Evolutionary conservation across 2,888 invertebrate genomes (phyloP).

Genomic region (Smittia aterrima): DNA sequence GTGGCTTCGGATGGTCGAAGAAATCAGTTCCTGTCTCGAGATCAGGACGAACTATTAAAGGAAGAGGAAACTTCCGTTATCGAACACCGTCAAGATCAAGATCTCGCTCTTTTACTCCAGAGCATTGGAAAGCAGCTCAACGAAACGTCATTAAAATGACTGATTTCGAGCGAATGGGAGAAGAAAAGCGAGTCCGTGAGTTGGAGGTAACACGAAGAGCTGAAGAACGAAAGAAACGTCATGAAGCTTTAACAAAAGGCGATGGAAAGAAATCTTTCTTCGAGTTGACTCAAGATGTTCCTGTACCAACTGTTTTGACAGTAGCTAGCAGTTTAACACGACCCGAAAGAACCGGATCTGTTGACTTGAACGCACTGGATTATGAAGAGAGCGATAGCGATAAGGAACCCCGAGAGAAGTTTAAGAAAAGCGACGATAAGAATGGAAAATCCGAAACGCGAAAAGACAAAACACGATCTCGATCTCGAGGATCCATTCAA

Average conservation of each 20-base stretch:
- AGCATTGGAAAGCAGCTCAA: conserved; percentile 91
- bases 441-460: conserved; percentile 22
- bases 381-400: conserved; percentile 65
- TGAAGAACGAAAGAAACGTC: conserved; percentile 57
- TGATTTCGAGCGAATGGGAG: conserved; percentile 73
- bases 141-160: conserved; percentile 78
- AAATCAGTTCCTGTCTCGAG: conserved; percentile 55
- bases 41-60: conserved; percentile 85
- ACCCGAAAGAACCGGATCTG: conserved; percentile 47
- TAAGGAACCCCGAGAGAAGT: conserved; percentile 49
- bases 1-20: conserved; percentile 53
- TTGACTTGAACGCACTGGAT: conserved; percentile 72
- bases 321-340: conserved; percentile 49
- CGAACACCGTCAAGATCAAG: conserved; percentile 82
- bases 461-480: background rate
- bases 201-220: conserved; percentile 59
- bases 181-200: conserved; percentile 63
- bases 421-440: conserved; percentile 22
- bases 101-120: conserved; percentile 85
- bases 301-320: background rate
- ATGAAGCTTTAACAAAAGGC: conserved; percentile 55
- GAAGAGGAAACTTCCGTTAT: conserved; percentile 85
- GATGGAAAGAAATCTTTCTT: conserved; percentile 53
- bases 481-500: background rate
- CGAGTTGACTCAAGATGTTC: conserved; percentile 55